Evolutionary conservation across 1,140 invertebrate genomes (phyloP).

Genomic region (Trichomalopsis sarcophagae): DNA sequence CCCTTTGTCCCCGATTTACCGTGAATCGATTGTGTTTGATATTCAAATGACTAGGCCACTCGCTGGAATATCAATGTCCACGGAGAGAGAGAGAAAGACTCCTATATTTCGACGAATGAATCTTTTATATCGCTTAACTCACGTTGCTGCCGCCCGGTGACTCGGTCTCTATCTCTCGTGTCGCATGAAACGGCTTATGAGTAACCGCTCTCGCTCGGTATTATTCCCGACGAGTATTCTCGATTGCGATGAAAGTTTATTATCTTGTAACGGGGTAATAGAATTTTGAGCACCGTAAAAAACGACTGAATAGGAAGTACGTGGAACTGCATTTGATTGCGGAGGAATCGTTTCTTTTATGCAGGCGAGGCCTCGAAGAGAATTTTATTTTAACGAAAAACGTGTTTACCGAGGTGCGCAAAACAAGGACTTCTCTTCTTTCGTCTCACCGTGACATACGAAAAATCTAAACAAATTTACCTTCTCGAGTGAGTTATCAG

Average conservation of each 20-base stretch:
- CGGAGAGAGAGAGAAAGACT: background rate
- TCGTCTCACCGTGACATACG: too few species aligned
- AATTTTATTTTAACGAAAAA: too few species aligned
- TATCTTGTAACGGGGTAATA: slow-evolving; percentile 30
- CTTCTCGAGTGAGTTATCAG: slow-evolving; percentile 18
- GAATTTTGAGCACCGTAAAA: slow-evolving; percentile 34
- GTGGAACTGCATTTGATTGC: background rate
- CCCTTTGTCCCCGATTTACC: slow-evolving; percentile 36
- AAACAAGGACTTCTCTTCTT: too few species aligned
- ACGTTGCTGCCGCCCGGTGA: background rate
- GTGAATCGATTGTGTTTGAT: slow-evolving; percentile 42
- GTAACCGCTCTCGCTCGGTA: background rate
- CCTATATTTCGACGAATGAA: background rate
- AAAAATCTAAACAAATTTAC: slow-evolving; percentile 48
- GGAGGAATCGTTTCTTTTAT: too few species aligned
- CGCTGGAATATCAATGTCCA: slow-evolving; percentile 33
- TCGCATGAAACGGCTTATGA: slow-evolving; percentile 26
- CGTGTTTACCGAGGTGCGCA: too few species aligned
- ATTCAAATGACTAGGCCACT: slow-evolving; percentile 38
- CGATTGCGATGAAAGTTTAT: slow-evolving; percentile 46
- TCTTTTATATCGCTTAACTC: slow-evolving; percentile 31
- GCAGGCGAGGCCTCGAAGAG: too few species aligned
- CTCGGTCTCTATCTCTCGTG: background rate
- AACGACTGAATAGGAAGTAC: slow-evolving; percentile 23
- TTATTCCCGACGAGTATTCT: slow-evolving; percentile 27